These are phyloP conservation scores for Myotis planiceps DNA, from an alignment of 2,797 vertebrate species.

Conservation along the genomic window DNA sequence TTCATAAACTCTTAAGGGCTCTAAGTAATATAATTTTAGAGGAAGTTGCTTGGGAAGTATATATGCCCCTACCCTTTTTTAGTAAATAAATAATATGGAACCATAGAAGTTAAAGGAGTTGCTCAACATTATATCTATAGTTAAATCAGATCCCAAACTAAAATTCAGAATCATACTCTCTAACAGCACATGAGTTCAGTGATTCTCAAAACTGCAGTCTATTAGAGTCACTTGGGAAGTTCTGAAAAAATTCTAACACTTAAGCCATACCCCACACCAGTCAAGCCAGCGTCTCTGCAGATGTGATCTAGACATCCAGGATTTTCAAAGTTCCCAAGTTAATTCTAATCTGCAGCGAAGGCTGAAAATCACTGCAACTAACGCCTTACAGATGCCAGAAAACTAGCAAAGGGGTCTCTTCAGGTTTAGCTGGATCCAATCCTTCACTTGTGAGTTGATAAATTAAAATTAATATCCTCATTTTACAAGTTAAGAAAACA, in stretches of 20 bases:
- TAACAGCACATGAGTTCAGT: not conserved
- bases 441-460: not conserved
- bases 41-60: not conserved
- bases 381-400: not conserved
- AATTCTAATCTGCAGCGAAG: not conserved
- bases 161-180: not conserved
- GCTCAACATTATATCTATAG: not conserved
- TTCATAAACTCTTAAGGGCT: not conserved
- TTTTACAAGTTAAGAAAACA: slow-evolving; percentile 33
- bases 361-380: not conserved
- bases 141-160: not conserved
- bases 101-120: not conserved
- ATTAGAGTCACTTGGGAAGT: not conserved
- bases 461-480: not conserved
- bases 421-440: not conserved
- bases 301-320: not conserved
- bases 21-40: not conserved
- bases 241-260: not conserved
- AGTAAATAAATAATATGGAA: not conserved
- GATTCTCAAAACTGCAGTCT: not conserved
- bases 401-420: not conserved
- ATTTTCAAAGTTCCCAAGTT: not conserved
- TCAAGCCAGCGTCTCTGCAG: not conserved
- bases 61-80: not conserved
- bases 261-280: not conserved